These are phyloP conservation scores for Temnothorax nylanderi DNA, from an alignment of 1,140 invertebrate genomes.

Conservation along the genomic window DNA sequence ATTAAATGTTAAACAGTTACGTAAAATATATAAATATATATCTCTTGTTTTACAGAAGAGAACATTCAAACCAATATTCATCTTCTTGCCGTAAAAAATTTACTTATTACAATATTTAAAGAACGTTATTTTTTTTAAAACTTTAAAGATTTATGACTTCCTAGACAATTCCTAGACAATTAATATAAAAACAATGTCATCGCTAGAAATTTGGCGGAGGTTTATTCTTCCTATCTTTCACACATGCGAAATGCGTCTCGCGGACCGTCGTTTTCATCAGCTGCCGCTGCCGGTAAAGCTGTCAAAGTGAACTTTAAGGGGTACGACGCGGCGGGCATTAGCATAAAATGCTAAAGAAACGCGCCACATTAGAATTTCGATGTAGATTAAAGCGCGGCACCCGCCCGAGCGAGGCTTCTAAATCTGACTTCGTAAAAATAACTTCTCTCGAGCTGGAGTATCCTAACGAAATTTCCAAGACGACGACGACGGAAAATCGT, in stretches of 20 bases:
- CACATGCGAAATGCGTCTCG: constrained; percentile 42
- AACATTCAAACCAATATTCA: neutral
- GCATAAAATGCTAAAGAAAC: constrained; percentile 72
- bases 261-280: constrained; percentile 62
- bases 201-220: neutral
- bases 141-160: neutral
- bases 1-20: neutral
- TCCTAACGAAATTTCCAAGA: constrained; percentile 50
- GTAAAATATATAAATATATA: neutral
- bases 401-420: constrained; percentile 27
- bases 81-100: neutral
- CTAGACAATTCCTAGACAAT: neutral
- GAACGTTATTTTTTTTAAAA: neutral
- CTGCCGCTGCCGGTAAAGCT: constrained; percentile 55
- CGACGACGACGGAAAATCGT: constrained; percentile 7
- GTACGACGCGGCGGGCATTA: constrained; percentile 53
- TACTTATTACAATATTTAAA: neutral
- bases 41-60: neutral
- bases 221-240: neutral
- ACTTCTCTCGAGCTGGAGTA: constrained; percentile 31
- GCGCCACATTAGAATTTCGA: constrained; percentile 68
- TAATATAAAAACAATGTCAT: neutral
- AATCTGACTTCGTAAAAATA: constrained; percentile 62
- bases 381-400: constrained; percentile 64
- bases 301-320: constrained; percentile 62